phyloP scores from a whole-genome alignment of 1,140 invertebrate genomes.

The Neodiprion pinetum region DNA sequence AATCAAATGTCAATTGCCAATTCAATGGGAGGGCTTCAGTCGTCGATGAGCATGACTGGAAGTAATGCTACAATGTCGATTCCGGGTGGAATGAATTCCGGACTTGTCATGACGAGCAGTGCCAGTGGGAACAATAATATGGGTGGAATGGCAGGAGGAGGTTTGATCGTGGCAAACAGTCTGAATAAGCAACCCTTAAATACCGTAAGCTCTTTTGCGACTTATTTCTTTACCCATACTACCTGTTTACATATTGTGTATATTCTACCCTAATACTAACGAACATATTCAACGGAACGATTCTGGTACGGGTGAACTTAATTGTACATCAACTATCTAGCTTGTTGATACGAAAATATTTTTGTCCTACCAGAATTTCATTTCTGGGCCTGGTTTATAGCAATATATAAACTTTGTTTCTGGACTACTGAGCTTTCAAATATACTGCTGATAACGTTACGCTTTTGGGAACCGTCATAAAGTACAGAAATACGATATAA shows the following conservation, averaged over 20 bases:
- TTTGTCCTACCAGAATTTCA: too few relatives aligned
- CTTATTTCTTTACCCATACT: slow-evolving; percentile 1
- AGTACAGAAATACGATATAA: too few relatives aligned
- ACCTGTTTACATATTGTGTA: background rate
- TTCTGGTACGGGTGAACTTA: too few relatives aligned
- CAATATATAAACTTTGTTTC: too few relatives aligned
- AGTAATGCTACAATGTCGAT: slow-evolving; percentile 68
- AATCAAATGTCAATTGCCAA: slow-evolving; percentile 68
- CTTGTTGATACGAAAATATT: too few relatives aligned
- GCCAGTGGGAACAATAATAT: slow-evolving; percentile 54
- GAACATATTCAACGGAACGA: too few relatives aligned
- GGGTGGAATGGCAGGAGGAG: slow-evolving; percentile 68
- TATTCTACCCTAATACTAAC: background rate
- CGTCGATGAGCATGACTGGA: slow-evolving; percentile 68
- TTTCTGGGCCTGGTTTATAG: too few relatives aligned
- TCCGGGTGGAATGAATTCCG: slow-evolving; percentile 66
- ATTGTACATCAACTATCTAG: too few relatives aligned
- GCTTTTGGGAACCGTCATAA: too few relatives aligned
- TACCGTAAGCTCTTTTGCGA: slow-evolving; percentile 38
- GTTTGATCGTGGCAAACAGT: slow-evolving; percentile 69
- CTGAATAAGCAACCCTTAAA: slow-evolving; percentile 73
- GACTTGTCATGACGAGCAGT: slow-evolving; percentile 63
- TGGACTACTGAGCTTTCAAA: too few relatives aligned
- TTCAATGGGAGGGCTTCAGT: slow-evolving; percentile 61
- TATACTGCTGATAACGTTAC: too few relatives aligned